Evolutionary conservation across 2,797 vertebrate genomes (phyloP).

Genomic region (Numenius phaeopus): DNA sequence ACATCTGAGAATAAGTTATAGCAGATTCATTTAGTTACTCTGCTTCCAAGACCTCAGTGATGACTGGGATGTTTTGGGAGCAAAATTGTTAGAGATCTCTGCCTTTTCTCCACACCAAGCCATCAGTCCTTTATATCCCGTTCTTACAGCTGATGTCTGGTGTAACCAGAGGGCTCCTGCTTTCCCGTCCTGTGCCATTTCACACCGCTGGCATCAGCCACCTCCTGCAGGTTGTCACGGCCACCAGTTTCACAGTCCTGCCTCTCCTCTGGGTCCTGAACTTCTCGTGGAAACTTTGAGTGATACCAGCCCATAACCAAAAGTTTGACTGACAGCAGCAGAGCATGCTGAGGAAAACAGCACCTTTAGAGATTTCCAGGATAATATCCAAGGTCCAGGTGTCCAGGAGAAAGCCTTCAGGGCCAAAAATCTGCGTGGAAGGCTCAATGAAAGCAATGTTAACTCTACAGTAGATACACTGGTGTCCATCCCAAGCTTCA

Average conservation of each 20-base stretch:
- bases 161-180: background rate
- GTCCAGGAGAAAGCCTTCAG: background rate
- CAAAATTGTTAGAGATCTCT: background rate
- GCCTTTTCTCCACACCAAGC: background rate
- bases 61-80: background rate
- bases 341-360: background rate
- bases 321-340: background rate
- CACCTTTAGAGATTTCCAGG: background rate
- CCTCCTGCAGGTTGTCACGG: background rate
- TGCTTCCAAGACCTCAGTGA: background rate
- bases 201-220: accelerated
- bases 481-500: background rate
- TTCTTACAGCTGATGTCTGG: background rate
- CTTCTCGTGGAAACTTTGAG: background rate
- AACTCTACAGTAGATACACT: background rate
- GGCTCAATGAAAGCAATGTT: background rate
- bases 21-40: background rate
- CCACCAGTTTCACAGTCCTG: background rate
- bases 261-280: background rate
- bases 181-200: accelerated
- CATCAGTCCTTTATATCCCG: background rate
- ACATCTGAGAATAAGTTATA: background rate
- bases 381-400: background rate
- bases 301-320: background rate
- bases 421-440: background rate